Conservation (phyloP, 2,113 vertebrate species). For the Vireo altiloquus region DNA sequence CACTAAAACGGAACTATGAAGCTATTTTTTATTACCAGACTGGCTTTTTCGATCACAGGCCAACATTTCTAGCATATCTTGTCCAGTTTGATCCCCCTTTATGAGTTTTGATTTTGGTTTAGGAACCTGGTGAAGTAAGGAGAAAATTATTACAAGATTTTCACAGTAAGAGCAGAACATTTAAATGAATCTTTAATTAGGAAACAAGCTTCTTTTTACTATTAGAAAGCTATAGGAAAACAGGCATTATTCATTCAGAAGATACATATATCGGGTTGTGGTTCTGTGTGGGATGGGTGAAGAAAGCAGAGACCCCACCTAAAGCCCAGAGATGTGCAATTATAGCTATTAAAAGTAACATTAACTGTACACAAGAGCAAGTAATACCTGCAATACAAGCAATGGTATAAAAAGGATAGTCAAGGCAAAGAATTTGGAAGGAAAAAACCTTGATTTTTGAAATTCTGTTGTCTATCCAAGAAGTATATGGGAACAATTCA, state of each 20-base stretch:
- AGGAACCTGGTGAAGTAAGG: constrained; percentile 76
- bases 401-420: not conserved
- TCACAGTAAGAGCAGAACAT: not conserved
- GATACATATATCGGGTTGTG: not conserved
- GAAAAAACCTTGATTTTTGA: not conserved
- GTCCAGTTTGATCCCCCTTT: constrained; percentile 80
- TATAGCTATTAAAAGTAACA: not conserved
- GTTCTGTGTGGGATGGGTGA: not conserved
- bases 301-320: not conserved
- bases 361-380: not conserved
- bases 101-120: constrained; percentile 87
- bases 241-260: not conserved
- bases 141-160: not conserved
- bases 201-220: not conserved
- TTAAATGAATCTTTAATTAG: not conserved
- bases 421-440: not conserved
- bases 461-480: not conserved
- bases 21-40: constrained; percentile 75
- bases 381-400: not conserved
- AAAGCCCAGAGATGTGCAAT: not conserved
- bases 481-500: not conserved
- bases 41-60: constrained; percentile 92
- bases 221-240: not conserved
- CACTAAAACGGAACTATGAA: not conserved
- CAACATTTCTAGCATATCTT: constrained; percentile 81